Base-by-base conservation (phyloP, 2,888 invertebrate genomes). In the Apeira syringaria region DNA sequence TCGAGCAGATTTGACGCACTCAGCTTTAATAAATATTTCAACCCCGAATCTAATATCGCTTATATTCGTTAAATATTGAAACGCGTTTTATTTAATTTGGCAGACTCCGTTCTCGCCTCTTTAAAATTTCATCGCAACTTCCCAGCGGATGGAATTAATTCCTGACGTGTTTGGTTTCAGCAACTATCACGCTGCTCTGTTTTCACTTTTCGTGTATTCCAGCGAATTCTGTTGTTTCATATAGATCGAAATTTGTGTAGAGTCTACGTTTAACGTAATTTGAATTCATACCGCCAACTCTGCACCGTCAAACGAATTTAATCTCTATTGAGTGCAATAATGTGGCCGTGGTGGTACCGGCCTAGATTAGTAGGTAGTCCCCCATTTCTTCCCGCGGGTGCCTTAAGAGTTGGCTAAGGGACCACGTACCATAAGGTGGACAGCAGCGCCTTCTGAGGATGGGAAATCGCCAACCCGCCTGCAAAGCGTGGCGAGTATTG, bases 81-180 rank as follows among this genome's bases (percentile, higher is more conserved):
- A 40, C 45, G 40, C 46, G 49, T 55, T 57, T 64, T 53, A 59
- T 61, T 55, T 54, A 52, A 64, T 47, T 49, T 38, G 27, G 43
- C 33, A 47, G 47, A 56, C 56, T 58, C 56, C 50, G 45, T 45
- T 49, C 51, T 45, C 22, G 40, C 50, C 61, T 53, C 48, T 61
- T 64, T 61, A 59, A 63, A 62, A 52, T 68, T 62, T 61, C 50
- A 66, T 63, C 44, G 48, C 24, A 42, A 64, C 47, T 64, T 57
- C 59, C 20, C 51, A 53, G 52, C 40, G 35, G 37, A 31, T 27
- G 27, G 41, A 35, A 47, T 50, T 44, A 36, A 46, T 49, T 46
- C 38, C 35, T 38, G 13, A 38, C 33, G 36, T 47, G 48, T 47
- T 43, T 46, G 35, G 43, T 20, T 40, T 10, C 35, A 2, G 24